Evolutionary conservation across 2,113 vertebrate genomes (phyloP).

Genomic region (Phocoena sinus): DNA sequence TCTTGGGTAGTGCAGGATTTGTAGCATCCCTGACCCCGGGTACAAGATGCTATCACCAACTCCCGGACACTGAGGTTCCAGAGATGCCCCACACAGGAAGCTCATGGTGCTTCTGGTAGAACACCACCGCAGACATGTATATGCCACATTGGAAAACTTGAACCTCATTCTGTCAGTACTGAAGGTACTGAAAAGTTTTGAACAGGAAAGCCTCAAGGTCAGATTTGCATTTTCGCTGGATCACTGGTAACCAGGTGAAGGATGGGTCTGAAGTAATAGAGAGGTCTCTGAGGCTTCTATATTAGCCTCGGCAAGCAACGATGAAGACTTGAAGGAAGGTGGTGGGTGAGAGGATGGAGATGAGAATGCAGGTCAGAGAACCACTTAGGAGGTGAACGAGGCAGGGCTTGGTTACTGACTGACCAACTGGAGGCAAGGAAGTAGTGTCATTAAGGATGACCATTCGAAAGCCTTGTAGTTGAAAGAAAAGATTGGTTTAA

Average conservation of each 20-base stretch:
- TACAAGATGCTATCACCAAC: neutral
- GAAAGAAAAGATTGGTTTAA: neutral
- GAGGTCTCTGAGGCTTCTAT: neutral
- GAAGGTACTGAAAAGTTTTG: neutral
- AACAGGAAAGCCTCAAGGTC: neutral
- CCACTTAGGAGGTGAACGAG: neutral
- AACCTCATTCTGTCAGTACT: neutral
- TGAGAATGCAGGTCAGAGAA: neutral
- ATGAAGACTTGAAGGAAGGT: neutral
- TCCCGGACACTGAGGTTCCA: neutral
- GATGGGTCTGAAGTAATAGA: neutral
- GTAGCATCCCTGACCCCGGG: no score
- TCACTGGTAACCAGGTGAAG: neutral
- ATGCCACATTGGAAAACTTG: neutral
- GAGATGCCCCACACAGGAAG: neutral
- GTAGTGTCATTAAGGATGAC: neutral
- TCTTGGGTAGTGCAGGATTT: neutral
- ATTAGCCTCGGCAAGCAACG: neutral
- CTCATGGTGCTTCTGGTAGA: neutral
- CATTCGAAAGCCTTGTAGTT: neutral
- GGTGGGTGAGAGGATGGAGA: neutral
- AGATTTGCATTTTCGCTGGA: neutral
- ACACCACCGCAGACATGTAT: neutral
- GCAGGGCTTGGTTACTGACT: neutral
- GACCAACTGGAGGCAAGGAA: neutral